Percentiles rank a stretch among this genome's conserved stretches.
These are phyloP conservation scores for Yasuhikotakia modesta DNA, from an alignment of 2,797 vertebrate genomes.

Conservation along the genomic window DNA sequence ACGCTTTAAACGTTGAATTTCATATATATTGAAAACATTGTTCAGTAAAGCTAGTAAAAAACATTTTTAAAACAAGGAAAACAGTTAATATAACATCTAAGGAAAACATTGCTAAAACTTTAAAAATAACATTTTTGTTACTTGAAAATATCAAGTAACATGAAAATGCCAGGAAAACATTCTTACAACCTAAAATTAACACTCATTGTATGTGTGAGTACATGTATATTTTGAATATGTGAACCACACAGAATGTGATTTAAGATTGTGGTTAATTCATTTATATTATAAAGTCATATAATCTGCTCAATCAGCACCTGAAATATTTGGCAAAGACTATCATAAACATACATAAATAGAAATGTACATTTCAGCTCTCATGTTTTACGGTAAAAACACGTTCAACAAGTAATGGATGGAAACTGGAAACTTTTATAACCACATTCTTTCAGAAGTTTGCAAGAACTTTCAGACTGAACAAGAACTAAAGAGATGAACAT, in stretches of 20 bases:
- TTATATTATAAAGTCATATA: no score
- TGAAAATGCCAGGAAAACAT: no score
- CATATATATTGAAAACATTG: no score
- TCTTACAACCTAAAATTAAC: no score
- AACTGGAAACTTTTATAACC: slow-evolving; percentile 25
- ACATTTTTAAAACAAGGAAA: no score
- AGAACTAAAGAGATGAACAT: slow-evolving; percentile 15
- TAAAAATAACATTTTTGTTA: no score
- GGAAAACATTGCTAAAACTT: no score
- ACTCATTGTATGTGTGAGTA: not conserved
- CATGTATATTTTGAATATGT: not conserved
- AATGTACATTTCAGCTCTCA: not conserved
- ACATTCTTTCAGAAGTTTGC: slow-evolving; percentile 13
- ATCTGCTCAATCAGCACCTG: slow-evolving; percentile 13
- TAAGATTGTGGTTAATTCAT: slow-evolving; percentile 5
- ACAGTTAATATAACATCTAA: no score
- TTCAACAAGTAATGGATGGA: slow-evolving; percentile 1
- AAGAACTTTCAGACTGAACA: not conserved
- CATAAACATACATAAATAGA: slow-evolving; percentile 9
- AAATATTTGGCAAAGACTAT: slow-evolving; percentile 24
- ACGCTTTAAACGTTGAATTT: no score
- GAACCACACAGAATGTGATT: not conserved
- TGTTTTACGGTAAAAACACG: slow-evolving; percentile 2
- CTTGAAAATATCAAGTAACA: no score
- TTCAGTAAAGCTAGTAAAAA: no score